Conservation (phyloP, 2,888 invertebrate species). For the Timema podura region DNA sequence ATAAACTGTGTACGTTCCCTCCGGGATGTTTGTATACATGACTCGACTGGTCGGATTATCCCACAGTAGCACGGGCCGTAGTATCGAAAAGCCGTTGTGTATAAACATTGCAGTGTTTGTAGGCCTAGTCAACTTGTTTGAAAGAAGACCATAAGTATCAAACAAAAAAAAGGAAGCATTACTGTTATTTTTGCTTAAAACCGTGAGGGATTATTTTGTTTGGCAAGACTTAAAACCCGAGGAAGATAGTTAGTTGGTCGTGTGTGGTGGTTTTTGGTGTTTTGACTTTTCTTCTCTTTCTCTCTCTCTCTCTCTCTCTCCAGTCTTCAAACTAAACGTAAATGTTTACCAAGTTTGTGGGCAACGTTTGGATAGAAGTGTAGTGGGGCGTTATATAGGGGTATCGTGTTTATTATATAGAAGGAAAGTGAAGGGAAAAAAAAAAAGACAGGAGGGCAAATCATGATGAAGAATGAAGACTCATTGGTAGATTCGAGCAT, state of each 20-base stretch:
- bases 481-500: conserved; percentile 26
- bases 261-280: not conserved
- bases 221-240: conserved; percentile 25
- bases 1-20: too few species aligned
- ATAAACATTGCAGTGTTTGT: too few species aligned
- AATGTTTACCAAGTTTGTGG: conserved; percentile 34
- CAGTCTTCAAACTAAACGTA: conserved; percentile 29
- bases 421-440: not conserved
- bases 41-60: too few species aligned
- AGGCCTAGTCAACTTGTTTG: too few species aligned
- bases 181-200: not conserved
- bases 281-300: not conserved
- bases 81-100: too few species aligned
- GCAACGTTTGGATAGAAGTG: conserved; percentile 23
- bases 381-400: conserved; percentile 17
- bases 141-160: too few species aligned
- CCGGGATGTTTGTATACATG: too few species aligned
- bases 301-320: not conserved
- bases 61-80: too few species aligned
- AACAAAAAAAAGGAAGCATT: too few species aligned
- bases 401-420: not conserved
- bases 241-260: conserved; percentile 14
- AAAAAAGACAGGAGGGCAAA: conserved; percentile 3
- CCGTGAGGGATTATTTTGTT: conserved; percentile 18
- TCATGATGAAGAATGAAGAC: conserved; percentile 33